Evolutionary conservation across 2,113 vertebrate genomes (phyloP).

Genomic region (Oreotrochilus melanogaster): DNA sequence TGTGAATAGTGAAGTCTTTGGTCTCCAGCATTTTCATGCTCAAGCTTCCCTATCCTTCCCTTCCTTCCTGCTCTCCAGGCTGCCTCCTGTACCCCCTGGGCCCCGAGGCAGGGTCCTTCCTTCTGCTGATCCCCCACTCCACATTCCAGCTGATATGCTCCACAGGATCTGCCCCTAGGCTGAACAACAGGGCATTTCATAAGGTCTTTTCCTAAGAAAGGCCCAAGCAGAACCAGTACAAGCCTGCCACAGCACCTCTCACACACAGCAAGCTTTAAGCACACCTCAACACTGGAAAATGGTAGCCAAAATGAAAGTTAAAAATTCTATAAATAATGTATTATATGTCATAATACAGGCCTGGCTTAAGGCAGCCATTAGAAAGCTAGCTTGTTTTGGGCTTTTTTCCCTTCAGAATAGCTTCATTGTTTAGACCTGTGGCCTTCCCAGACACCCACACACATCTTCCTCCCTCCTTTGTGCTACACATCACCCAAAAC

Average conservation of each 20-base stretch:
- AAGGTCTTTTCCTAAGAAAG: not conserved
- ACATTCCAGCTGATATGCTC: fast-evolving
- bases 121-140: fast-evolving
- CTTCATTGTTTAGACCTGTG: not conserved
- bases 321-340: not conserved
- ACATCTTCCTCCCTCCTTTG: not conserved
- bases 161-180: fast-evolving
- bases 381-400: not conserved
- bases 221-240: not conserved
- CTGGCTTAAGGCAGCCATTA: not conserved
- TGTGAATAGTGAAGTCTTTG: not conserved
- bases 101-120: not conserved
- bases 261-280: not conserved
- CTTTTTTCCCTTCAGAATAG: not conserved
- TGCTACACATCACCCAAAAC: not conserved
- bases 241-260: not conserved
- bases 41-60: not conserved
- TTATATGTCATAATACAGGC: not conserved
- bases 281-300: not conserved
- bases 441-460: not conserved
- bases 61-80: not conserved
- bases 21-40: not conserved
- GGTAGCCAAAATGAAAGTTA: not conserved
- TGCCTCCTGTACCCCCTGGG: not conserved
- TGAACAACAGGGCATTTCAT: fast-evolving